These are phyloP conservation scores for Potamarius usumacintae DNA, from an alignment of 2,113 vertebrate species.

Conservation along the genomic window DNA sequence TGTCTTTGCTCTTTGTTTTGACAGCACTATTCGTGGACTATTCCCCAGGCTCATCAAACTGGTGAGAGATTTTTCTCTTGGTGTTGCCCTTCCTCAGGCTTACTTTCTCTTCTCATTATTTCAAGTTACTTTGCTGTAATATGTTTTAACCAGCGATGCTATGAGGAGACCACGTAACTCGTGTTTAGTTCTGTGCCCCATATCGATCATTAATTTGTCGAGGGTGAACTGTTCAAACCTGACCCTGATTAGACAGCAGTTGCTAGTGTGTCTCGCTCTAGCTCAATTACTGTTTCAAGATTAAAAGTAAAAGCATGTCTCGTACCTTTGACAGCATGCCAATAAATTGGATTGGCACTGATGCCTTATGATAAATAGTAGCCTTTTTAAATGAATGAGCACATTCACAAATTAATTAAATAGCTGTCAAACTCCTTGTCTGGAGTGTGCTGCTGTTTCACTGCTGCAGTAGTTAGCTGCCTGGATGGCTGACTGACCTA, in stretches of 20 bases:
- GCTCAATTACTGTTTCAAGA: not conserved
- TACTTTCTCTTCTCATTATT: not conserved
- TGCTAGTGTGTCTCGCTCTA: not conserved
- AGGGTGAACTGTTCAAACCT: not conserved
- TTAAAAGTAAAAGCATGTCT: not conserved
- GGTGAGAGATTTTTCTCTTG: conserved; percentile 67
- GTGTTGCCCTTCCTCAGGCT: not conserved
- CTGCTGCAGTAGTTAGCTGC: not conserved
- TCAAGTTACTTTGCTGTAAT: not conserved
- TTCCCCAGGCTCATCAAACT: conserved; percentile 88
- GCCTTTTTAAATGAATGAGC: not conserved
- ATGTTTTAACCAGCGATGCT: not conserved
- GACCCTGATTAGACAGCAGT: not conserved
- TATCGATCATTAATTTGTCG: not conserved
- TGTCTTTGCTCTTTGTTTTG: conserved; percentile 31
- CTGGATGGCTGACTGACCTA: not conserved
- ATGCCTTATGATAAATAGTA: not conserved
- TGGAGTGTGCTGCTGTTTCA: not conserved
- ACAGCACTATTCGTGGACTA: conserved; percentile 82
- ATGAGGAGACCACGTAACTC: not conserved
- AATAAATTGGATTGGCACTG: not conserved
- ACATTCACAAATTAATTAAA: not conserved
- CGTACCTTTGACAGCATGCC: not conserved
- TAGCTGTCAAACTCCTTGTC: not conserved
- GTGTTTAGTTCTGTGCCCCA: not conserved